Percentiles rank a stretch among this genome's conserved stretches.
These are phyloP conservation scores for Peromyscus maniculatus DNA, from an alignment of 2,113 vertebrate species.

Conservation along the genomic window DNA sequence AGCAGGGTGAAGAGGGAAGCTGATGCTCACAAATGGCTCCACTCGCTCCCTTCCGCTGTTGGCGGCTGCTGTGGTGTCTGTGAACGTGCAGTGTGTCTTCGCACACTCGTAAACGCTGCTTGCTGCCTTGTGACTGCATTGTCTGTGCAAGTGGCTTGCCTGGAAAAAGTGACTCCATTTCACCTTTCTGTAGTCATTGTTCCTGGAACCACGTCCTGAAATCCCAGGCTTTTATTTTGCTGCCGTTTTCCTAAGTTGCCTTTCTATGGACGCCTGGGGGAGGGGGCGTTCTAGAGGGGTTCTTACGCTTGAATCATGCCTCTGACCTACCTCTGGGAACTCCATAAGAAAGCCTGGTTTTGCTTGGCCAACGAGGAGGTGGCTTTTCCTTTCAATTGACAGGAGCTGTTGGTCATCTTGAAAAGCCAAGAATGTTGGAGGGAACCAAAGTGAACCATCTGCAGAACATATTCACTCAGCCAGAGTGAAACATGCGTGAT, in stretches of 20 bases:
- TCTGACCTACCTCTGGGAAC: constrained; percentile 53
- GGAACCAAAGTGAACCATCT: constrained; percentile 49
- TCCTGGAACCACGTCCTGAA: constrained; percentile 73
- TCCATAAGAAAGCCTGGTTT: background rate
- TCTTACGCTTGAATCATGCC: background rate
- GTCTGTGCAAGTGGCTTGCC: constrained; percentile 59
- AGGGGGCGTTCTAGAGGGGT: constrained; percentile 11
- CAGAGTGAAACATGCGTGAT: constrained; percentile 48
- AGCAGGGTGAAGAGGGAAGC: constrained; percentile 30
- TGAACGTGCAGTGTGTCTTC: constrained; percentile 31
- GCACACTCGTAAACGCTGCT: constrained; percentile 57
- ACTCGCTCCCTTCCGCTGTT: background rate
- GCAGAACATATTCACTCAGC: constrained; percentile 2
- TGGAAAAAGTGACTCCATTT: constrained; percentile 73
- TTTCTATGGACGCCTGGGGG: constrained; percentile 47
- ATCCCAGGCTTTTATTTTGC: constrained; percentile 59
- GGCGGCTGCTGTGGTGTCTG: background rate
- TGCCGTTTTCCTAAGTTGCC: constrained; percentile 42
- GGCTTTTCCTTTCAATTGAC: constrained; percentile 16
- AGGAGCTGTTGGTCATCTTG: constrained; percentile 49
- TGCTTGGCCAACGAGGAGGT: background rate
- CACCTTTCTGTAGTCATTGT: constrained; percentile 66
- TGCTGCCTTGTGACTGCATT: constrained; percentile 46
- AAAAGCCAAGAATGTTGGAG: constrained; percentile 51
- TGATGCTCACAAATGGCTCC: constrained; percentile 17